A percentile compares a stretch with the other conserved stretches of the same genome.
Conservation (phyloP, 23 tunicate genomes). For the Ascidia mentula region DNA sequence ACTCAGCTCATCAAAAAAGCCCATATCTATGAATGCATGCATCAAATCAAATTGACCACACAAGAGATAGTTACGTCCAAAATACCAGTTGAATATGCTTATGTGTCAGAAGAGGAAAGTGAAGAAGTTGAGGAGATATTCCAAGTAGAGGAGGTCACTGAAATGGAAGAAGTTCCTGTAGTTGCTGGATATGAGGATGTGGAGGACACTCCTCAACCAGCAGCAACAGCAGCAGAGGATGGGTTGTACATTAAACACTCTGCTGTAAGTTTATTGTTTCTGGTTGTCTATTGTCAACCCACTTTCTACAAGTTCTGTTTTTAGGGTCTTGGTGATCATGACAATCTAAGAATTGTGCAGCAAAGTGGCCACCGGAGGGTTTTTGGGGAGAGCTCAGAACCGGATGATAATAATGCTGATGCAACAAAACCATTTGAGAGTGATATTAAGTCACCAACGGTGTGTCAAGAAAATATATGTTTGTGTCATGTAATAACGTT, state of each 20-base stretch:
- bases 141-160: not conserved
- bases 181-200: not conserved
- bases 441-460: not conserved
- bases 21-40: conserved; percentile 66
- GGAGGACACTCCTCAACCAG: no score
- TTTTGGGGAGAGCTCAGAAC: not conserved
- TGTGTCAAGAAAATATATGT: no score
- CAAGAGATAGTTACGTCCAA: conserved; percentile 38
- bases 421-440: not conserved
- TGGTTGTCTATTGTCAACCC: not conserved
- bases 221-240: not conserved
- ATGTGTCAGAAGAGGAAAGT: conserved; percentile 58
- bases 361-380: conserved; percentile 3
- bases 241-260: not conserved
- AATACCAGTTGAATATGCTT: conserved; percentile 60
- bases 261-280: not conserved
- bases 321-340: conserved; percentile 5
- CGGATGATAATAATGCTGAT: not conserved
- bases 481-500: not conserved
- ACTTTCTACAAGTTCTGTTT: not conserved
- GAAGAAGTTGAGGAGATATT: conserved; percentile 11
- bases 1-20: conserved; percentile 48
- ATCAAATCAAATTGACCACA: conserved; percentile 19
- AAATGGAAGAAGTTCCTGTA: not conserved
- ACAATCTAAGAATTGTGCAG: not conserved